Evolutionary conservation across 2,797 vertebrate genomes (phyloP).

Genomic region (Enteromius fasciolatus): DNA sequence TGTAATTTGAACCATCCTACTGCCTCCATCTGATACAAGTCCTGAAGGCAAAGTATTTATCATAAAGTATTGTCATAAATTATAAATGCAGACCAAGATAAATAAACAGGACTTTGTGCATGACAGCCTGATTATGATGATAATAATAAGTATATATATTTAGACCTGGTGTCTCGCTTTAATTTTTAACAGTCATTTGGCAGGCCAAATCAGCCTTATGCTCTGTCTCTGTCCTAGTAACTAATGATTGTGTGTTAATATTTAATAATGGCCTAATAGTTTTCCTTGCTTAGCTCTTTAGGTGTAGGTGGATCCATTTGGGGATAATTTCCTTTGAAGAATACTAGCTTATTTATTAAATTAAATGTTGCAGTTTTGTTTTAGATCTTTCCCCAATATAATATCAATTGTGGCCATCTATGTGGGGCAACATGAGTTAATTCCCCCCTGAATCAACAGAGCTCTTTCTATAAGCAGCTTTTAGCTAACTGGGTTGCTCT

Average conservation of each 20-base stretch:
- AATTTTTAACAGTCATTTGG: conserved; percentile 46
- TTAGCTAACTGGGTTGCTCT: conserved; percentile 2
- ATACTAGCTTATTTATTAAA: background rate
- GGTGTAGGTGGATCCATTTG: conserved; percentile 1
- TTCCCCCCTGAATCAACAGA: conserved; percentile 5
- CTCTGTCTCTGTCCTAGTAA: conserved; percentile 36
- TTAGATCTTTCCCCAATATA: background rate
- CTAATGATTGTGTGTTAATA: conserved; percentile 43
- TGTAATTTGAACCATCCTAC: background rate
- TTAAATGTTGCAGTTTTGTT: background rate
- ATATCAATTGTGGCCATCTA: conserved; percentile 19
- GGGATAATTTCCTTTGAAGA: background rate
- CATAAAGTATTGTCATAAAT: background rate
- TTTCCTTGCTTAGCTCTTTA: conserved; percentile 18
- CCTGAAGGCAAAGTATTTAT: background rate
- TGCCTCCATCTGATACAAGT: background rate
- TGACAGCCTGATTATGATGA: background rate
- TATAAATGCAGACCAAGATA: conserved; percentile 9
- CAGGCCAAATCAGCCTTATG: conserved; percentile 20
- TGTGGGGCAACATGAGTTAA: conserved; percentile 3
- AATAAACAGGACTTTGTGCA: conserved; percentile 1
- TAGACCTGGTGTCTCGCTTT: conserved; percentile 22
- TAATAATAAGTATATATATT: conserved; percentile 33
- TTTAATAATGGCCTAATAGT: conserved; percentile 23
- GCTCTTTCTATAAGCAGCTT: background rate